These are phyloP conservation scores for Antheraea assamensis DNA, from an alignment of 2,888 invertebrate species.

Conservation along the genomic window DNA sequence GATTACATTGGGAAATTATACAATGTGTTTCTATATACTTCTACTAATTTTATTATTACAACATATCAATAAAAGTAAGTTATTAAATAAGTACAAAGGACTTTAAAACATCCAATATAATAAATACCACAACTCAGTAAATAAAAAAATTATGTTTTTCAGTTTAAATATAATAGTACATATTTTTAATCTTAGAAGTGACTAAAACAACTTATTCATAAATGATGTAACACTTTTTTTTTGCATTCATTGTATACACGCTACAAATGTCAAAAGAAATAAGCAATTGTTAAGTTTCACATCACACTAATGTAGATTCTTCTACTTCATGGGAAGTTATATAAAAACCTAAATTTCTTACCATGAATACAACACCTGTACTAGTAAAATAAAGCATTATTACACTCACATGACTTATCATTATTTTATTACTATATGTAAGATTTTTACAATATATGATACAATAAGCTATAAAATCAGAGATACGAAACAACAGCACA, in stretches of 20 bases:
- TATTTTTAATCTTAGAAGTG: too few species aligned
- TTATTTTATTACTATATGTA: background rate
- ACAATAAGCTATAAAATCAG: background rate
- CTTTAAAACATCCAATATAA: background rate
- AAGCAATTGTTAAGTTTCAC: background rate
- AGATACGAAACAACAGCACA: background rate
- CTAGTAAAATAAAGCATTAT: background rate
- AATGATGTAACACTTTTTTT: background rate
- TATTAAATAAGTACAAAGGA: background rate
- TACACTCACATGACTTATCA: background rate
- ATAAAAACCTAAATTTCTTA: background rate
- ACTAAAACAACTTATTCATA: background rate
- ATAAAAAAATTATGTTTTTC: too few species aligned
- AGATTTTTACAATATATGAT: background rate
- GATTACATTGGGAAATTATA: background rate
- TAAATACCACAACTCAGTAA: background rate
- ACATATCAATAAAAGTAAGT: background rate
- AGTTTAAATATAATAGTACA: too few species aligned
- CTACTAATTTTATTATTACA: background rate
- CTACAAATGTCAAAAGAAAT: background rate
- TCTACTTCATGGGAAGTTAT: background rate
- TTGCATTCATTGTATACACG: background rate
- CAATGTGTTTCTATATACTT: too few species aligned
- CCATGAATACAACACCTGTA: background rate
- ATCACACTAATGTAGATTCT: background rate